phyloP scores from a whole-genome alignment of 2,113 vertebrate species.

The Epinephelus cyanopodus region DNA sequence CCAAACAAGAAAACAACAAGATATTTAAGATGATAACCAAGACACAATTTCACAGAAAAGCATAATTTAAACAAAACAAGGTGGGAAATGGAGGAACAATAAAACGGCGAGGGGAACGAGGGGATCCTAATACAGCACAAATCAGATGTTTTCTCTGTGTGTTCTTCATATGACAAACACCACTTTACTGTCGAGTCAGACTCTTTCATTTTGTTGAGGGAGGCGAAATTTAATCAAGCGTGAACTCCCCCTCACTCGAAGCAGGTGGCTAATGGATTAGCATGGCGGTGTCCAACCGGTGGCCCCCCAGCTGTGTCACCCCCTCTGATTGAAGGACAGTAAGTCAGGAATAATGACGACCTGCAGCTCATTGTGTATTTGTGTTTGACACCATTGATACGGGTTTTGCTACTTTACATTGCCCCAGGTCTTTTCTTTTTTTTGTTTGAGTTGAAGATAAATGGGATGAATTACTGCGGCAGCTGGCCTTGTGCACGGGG shows the following conservation, averaged over 20 bases:
- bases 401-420: slow-evolving; percentile 39
- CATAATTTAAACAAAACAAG: slow-evolving; percentile 6
- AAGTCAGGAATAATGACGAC: slow-evolving; percentile 77
- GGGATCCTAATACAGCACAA: neutral
- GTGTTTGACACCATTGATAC: slow-evolving; percentile 48
- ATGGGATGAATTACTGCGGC: slow-evolving; percentile 53
- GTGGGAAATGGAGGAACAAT: slow-evolving; percentile 19
- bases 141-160: neutral
- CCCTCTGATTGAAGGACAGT: slow-evolving; percentile 53
- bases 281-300: slow-evolving; percentile 43
- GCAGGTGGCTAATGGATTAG: slow-evolving; percentile 73
- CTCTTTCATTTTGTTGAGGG: slow-evolving; percentile 9
- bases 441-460: slow-evolving; percentile 40
- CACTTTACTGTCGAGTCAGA: neutral
- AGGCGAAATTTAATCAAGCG: slow-evolving; percentile 41
- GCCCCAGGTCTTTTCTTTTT: slow-evolving; percentile 21
- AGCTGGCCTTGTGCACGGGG: slow-evolving; percentile 55
- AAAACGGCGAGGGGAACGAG: neutral
- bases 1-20: slow-evolving; percentile 19
- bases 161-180: neutral
- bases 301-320: slow-evolving; percentile 59
- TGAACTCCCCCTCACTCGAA: slow-evolving; percentile 21
- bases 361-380: slow-evolving; percentile 67
- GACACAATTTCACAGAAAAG: slow-evolving; percentile 15
- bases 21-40: slow-evolving; percentile 4